phyloP scores from a whole-genome alignment of 2,888 invertebrate species.

The Eupithecia abbreviata region DNA sequence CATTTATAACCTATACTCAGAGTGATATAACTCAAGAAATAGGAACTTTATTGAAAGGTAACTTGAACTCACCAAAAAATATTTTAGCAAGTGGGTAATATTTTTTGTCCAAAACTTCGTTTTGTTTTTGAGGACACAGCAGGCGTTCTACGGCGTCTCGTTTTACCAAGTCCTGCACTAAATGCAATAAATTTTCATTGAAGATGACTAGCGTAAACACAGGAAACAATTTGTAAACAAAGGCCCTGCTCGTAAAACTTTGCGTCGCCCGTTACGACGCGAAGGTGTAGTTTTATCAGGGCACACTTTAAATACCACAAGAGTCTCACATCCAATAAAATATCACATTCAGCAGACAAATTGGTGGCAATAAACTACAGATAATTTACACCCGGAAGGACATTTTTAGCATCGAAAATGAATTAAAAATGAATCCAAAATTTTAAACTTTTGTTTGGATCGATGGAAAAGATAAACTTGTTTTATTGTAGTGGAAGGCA shows the following conservation, averaged over 20 bases:
- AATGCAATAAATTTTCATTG: conserved; percentile 61
- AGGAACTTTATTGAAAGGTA: not conserved
- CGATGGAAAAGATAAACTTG: conserved; percentile 55
- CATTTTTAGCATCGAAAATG: conserved; percentile 66
- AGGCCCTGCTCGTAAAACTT: conserved; percentile 64
- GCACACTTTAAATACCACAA: conserved; percentile 50
- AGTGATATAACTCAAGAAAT: not conserved
- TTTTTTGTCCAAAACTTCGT: conserved; percentile 29
- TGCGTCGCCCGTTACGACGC: conserved; percentile 44
- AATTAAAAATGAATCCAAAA: conserved; percentile 66
- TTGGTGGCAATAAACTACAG: conserved; percentile 58
- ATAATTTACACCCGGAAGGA: conserved; percentile 69
- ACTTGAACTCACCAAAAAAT: conserved; percentile 25
- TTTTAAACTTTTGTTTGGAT: conserved; percentile 60
- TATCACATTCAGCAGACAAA: conserved; percentile 52
- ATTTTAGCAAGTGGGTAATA: conserved; percentile 23
- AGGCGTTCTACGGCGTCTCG: conserved; percentile 40
- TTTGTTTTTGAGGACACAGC: conserved; percentile 23
- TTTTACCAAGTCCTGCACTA: conserved; percentile 47
- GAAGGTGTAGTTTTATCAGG: conserved; percentile 53
- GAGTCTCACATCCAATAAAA: conserved; percentile 50
- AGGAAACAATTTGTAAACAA: conserved; percentile 81
- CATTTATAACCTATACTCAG: not conserved
- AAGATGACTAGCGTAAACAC: conserved; percentile 70
- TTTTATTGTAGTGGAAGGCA: conserved; percentile 55